A percentile compares a stretch with the other conserved stretches of the same genome.
Evolutionary conservation across 2,113 vertebrate species (phyloP).

Genomic region (Potamarius usumacintae): DNA sequence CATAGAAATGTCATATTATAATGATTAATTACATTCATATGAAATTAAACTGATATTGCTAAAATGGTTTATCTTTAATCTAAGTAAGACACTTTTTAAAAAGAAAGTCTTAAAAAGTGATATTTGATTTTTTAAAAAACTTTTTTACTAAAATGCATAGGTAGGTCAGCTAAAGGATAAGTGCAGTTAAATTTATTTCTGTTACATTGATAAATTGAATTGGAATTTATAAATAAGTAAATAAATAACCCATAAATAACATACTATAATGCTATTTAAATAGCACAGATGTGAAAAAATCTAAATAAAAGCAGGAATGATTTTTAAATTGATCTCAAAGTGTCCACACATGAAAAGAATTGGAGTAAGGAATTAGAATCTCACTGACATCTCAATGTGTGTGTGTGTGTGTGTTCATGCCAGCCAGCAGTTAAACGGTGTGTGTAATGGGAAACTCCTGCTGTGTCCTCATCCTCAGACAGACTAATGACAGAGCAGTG

Average conservation of each 20-base stretch:
- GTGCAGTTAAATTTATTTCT: neutral
- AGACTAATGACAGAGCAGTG: slow-evolving; percentile 43
- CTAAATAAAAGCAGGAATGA: neutral
- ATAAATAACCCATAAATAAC: neutral
- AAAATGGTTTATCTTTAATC: neutral
- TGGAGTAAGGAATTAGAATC: neutral
- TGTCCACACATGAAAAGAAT: neutral
- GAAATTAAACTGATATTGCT: neutral
- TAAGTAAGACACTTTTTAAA: neutral
- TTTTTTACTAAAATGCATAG: neutral
- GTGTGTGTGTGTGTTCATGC: slow-evolving; percentile 5
- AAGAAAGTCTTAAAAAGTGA: neutral
- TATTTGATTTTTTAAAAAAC: too few species aligned
- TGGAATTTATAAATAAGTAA: neutral
- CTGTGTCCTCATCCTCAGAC: slow-evolving; percentile 45
- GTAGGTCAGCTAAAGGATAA: neutral
- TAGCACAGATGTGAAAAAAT: neutral
- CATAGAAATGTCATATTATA: too few species aligned
- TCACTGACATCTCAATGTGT: neutral
- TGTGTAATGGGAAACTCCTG: slow-evolving; percentile 56
- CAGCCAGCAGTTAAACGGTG: slow-evolving; percentile 30
- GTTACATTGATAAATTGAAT: neutral
- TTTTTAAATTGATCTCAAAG: neutral
- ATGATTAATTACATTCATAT: too few species aligned
- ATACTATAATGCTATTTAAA: neutral